Evolutionary conservation across 2,888 invertebrate genomes (phyloP).

Genomic region (Tenodera sinensis): DNA sequence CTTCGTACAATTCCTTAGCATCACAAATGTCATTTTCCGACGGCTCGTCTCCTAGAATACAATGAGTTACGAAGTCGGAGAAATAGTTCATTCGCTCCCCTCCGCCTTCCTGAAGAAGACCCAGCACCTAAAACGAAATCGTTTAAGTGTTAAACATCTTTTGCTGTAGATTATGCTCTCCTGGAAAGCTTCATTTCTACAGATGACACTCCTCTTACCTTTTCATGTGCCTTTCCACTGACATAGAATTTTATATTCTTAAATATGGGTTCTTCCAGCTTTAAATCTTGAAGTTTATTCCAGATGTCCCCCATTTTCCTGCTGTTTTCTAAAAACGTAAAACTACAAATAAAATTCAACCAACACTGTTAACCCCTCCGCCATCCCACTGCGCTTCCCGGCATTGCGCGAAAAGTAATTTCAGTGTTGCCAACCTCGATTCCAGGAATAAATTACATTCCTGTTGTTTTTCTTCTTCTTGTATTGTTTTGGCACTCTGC

Average conservation of each 20-base stretch:
- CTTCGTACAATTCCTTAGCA: conserved; percentile 89
- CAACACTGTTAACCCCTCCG: not conserved
- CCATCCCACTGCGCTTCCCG: not conserved
- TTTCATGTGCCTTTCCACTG: conserved; percentile 72
- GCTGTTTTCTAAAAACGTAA: not conserved
- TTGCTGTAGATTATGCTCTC: too few relatives aligned
- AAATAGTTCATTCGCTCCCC: conserved; percentile 85
- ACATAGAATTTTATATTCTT: conserved; percentile 80
- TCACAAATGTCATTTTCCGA: conserved; percentile 83
- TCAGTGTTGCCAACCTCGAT: not conserved
- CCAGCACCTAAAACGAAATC: conserved; percentile 61
- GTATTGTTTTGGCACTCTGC: too few relatives aligned
- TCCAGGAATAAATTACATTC: too few relatives aligned
- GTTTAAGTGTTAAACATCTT: not conserved
- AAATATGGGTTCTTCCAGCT: conserved; percentile 62
- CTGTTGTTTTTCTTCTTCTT: too few relatives aligned
- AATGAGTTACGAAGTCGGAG: conserved; percentile 88
- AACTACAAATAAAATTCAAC: not conserved
- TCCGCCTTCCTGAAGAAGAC: conserved; percentile 77
- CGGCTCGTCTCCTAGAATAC: conserved; percentile 82
- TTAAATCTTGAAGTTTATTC: not conserved
- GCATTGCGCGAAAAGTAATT: not conserved
- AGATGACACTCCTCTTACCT: conserved; percentile 48
- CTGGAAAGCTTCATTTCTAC: not conserved
- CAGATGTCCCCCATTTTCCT: not conserved